These are phyloP conservation scores for Gobio occitaniae DNA, from an alignment of 2,797 vertebrate genomes.

Conservation along the genomic window DNA sequence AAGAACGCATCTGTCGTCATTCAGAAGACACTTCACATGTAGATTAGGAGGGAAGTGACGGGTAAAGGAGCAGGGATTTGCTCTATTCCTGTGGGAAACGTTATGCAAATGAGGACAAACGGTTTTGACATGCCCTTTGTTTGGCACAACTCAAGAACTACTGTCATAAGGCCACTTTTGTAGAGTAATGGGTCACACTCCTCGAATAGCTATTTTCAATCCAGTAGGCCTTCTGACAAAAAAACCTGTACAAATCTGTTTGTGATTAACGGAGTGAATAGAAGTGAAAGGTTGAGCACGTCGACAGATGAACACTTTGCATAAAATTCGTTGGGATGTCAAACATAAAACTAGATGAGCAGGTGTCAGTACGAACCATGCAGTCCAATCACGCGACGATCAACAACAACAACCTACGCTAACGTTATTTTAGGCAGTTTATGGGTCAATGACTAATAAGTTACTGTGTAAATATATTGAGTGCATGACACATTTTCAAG, in stretches of 20 bases:
- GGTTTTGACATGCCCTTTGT: constrained; percentile 69
- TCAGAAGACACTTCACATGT: constrained; percentile 77
- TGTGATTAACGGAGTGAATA: background rate
- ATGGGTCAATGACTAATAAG: background rate
- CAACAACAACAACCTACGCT: background rate
- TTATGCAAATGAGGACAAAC: constrained; percentile 79
- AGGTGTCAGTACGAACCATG: constrained; percentile 56
- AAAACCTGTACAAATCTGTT: background rate
- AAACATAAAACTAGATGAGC: constrained; percentile 43
- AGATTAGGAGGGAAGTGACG: constrained; percentile 66
- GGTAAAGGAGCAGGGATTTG: constrained; percentile 46
- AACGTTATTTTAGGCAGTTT: background rate
- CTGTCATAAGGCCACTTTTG: background rate
- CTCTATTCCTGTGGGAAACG: constrained; percentile 59
- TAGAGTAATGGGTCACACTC: background rate
- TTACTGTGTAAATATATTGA: background rate
- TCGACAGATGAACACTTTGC: constrained; percentile 65
- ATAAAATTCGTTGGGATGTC: constrained; percentile 69
- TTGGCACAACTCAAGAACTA: constrained; percentile 52
- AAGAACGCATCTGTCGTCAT: constrained; percentile 78
- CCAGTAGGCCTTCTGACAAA: background rate
- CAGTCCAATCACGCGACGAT: background rate
- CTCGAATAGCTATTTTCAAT: constrained; percentile 4
- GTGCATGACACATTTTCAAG: background rate
- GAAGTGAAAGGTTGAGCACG: constrained; percentile 18